These are phyloP conservation scores for Stichodactyla helianthus DNA, from an alignment of 64 coral and sea anemone species.

Conservation along the genomic window DNA sequence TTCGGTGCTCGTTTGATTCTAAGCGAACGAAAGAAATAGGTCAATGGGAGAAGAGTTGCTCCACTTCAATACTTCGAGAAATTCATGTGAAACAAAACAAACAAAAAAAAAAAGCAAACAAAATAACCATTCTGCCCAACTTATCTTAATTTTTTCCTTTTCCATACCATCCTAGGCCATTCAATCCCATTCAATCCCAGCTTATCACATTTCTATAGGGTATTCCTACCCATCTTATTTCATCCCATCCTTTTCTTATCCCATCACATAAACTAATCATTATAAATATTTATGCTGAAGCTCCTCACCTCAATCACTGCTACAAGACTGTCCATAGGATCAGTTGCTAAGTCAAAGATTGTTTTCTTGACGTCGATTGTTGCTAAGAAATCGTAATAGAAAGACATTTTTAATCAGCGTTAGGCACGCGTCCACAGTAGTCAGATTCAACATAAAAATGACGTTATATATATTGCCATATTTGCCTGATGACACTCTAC, in stretches of 20 bases:
- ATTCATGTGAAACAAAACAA: too few relatives aligned
- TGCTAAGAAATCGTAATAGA: conserved; percentile 24
- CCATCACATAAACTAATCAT: too few relatives aligned
- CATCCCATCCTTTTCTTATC: not conserved
- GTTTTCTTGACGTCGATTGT: conserved; percentile 99
- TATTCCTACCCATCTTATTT: not conserved
- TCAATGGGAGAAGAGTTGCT: not conserved
- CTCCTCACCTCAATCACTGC: conserved; percentile 83
- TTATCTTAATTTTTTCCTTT: too few relatives aligned
- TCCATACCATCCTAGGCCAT: too few relatives aligned
- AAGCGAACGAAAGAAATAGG: not conserved
- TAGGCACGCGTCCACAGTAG: not conserved
- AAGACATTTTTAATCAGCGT: too few relatives aligned
- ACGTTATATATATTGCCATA: not conserved
- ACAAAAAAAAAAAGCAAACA: too few relatives aligned
- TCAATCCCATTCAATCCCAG: too few relatives aligned
- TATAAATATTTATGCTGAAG: not conserved
- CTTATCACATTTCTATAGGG: too few relatives aligned
- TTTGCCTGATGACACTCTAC: too few relatives aligned
- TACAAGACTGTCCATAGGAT: conserved; percentile 72
- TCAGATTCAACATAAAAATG: not conserved
- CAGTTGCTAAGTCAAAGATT: conserved; percentile 72
- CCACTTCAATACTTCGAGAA: not conserved
- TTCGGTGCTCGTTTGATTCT: conserved; percentile 24
- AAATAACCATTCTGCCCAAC: too few relatives aligned